These are phyloP conservation scores for Calameuta filiformis DNA, from an alignment of 2,888 invertebrate genomes.

Conservation along the genomic window DNA sequence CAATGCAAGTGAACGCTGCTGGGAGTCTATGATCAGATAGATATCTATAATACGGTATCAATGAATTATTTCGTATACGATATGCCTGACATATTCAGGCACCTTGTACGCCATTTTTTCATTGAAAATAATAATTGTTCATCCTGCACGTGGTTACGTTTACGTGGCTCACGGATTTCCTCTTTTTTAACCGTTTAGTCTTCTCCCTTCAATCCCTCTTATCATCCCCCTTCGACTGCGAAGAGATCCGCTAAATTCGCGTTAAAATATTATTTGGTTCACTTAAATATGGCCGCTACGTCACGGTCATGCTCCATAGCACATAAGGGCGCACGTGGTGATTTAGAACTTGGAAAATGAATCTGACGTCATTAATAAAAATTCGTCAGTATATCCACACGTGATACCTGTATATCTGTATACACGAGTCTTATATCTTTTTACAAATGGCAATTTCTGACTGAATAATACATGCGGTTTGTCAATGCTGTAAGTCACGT, in stretches of 20 bases:
- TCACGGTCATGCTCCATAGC: neutral
- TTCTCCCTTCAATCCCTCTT: neutral
- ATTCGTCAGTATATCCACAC: neutral
- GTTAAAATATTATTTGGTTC: neutral
- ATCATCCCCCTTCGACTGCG: no score
- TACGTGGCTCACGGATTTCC: neutral
- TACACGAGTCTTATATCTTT: neutral
- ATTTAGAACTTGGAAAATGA: neutral
- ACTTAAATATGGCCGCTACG: neutral
- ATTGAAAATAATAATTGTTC: no score
- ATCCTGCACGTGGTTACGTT: neutral
- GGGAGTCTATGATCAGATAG: neutral
- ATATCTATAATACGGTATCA: neutral
- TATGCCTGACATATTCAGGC: neutral
- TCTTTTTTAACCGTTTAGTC: neutral
- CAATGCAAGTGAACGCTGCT: neutral
- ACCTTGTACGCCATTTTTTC: no score
- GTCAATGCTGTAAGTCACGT: slow-evolving; percentile 28
- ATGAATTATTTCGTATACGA: neutral
- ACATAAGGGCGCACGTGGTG: neutral
- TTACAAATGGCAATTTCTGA: no score
- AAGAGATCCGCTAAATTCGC: no score
- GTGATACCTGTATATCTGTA: neutral
- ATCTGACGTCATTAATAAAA: neutral
- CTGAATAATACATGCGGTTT: neutral